Percentiles rank a stretch among this genome's conserved stretches.
phyloP scores from a whole-genome alignment of 1,140 invertebrate species.

The Sycophila sp. region DNA sequence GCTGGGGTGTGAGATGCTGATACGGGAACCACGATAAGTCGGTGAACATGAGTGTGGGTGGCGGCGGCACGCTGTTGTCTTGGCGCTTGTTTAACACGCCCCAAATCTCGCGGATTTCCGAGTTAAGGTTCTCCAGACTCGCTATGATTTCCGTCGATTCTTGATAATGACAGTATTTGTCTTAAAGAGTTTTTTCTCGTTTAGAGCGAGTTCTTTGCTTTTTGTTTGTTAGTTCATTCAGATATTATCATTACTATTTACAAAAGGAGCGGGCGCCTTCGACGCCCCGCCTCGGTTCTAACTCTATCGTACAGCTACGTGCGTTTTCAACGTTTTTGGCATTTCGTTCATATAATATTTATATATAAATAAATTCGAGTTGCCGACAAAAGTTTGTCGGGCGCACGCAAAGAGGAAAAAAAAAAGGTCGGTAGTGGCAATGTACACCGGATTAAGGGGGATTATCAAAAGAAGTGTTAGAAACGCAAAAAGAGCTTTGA shows the following conservation, averaged over 20 bases:
- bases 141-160: constrained; percentile 77
- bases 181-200: too few relatives aligned
- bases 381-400: too few relatives aligned
- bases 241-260: too few relatives aligned
- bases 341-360: too few relatives aligned
- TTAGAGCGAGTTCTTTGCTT: constrained; percentile 21
- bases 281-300: too few relatives aligned
- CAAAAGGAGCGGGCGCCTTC: not conserved
- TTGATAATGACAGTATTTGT: constrained; percentile 64
- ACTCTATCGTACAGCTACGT: too few relatives aligned
- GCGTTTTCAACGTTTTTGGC: too few relatives aligned
- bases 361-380: too few relatives aligned
- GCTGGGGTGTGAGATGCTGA: constrained; percentile 56
- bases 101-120: constrained; percentile 77
- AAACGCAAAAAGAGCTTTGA: constrained; percentile 34
- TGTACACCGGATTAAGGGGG: too few relatives aligned
- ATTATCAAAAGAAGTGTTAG: constrained; percentile 12
- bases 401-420: too few relatives aligned
- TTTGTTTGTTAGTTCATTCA: too few relatives aligned
- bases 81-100: constrained; percentile 74
- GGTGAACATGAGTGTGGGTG: constrained; percentile 70
- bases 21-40: constrained; percentile 71
- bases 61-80: constrained; percentile 67
- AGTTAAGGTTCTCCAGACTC: constrained; percentile 76
- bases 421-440: too few relatives aligned